Percentiles rank a stretch among this genome's conserved stretches.
Conservation (phyloP, 2,113 vertebrate species). For the Deroptyus accipitrinus region DNA sequence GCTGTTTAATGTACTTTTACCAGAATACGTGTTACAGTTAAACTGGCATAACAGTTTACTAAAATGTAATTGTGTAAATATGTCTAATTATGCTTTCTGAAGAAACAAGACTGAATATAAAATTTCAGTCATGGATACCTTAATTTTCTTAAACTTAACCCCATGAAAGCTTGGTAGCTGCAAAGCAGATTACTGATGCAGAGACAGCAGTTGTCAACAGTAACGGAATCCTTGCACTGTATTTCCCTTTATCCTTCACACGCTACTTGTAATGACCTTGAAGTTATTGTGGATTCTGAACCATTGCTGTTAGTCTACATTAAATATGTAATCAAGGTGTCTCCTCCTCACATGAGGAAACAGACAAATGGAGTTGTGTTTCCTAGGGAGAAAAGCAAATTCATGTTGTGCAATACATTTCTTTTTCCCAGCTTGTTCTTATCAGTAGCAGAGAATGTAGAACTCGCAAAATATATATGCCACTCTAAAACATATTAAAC, state of each 20-base stretch:
- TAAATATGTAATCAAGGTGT: constrained; percentile 72
- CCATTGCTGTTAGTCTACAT: constrained; percentile 58
- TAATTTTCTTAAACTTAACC: constrained; percentile 30
- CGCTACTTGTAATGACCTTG: constrained; percentile 66
- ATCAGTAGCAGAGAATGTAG: constrained; percentile 47
- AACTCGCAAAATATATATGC: constrained; percentile 6
- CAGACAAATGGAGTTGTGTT: constrained; percentile 47
- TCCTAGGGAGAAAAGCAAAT: constrained; percentile 56
- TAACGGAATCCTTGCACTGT: constrained; percentile 17
- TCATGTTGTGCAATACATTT: constrained; percentile 39
- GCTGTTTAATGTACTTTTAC: constrained; percentile 69
- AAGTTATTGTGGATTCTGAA: constrained; percentile 70
- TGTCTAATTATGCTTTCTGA: constrained; percentile 62
- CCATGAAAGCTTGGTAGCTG: constrained; percentile 16
- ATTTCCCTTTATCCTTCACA: constrained; percentile 61
- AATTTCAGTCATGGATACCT: constrained; percentile 8
- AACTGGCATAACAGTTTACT: constrained; percentile 71
- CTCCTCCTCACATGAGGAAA: constrained; percentile 56
- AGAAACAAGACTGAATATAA: constrained; percentile 53
- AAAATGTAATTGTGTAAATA: constrained; percentile 75
- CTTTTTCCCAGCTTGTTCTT: constrained; percentile 34
- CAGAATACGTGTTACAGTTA: constrained; percentile 63
- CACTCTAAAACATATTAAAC: constrained; percentile 55
- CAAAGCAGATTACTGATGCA: constrained; percentile 47
- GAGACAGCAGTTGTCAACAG: constrained; percentile 37